These are phyloP conservation scores for Hypercompe scribonia DNA, from an alignment of 2,888 invertebrate species.

Conservation along the genomic window DNA sequence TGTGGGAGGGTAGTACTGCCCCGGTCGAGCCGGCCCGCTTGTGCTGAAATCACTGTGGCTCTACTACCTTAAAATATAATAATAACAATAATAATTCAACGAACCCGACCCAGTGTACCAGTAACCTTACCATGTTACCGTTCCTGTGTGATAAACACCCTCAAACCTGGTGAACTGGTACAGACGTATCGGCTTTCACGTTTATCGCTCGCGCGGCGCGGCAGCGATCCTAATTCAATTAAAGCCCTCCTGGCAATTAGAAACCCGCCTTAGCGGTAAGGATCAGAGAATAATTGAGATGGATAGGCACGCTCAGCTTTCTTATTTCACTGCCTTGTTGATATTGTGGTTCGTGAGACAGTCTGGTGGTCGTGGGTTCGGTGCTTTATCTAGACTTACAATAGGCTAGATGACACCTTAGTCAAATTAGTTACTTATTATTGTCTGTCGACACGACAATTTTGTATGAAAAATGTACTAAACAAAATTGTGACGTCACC, in stretches of 20 bases:
- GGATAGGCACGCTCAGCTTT: conserved; percentile 38
- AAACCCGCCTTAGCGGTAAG: conserved; percentile 54
- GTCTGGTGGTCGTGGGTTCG: background rate
- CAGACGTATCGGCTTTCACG: conserved; percentile 35
- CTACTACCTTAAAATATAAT: no score
- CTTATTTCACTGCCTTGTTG: background rate
- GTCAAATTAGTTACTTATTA: no score
- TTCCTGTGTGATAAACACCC: background rate
- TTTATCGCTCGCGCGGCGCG: conserved; percentile 39
- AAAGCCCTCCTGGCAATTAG: conserved; percentile 70
- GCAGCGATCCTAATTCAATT: conserved; percentile 80
- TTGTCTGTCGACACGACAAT: no score
- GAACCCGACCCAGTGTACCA: background rate
- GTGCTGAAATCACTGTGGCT: no score
- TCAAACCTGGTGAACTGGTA: conserved; percentile 15
- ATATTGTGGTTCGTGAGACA: background rate
- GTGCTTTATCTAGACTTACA: background rate
- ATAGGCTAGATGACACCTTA: background rate
- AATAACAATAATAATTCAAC: background rate
- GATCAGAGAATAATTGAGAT: conserved; percentile 22
- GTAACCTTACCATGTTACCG: background rate
- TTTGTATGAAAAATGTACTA: no score
- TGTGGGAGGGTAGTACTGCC: no score
- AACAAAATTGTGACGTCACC: no score
- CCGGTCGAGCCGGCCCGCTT: no score